These are phyloP conservation scores for Tipula confusa DNA, from an alignment of 2,888 invertebrate species.

Conservation along the genomic window DNA sequence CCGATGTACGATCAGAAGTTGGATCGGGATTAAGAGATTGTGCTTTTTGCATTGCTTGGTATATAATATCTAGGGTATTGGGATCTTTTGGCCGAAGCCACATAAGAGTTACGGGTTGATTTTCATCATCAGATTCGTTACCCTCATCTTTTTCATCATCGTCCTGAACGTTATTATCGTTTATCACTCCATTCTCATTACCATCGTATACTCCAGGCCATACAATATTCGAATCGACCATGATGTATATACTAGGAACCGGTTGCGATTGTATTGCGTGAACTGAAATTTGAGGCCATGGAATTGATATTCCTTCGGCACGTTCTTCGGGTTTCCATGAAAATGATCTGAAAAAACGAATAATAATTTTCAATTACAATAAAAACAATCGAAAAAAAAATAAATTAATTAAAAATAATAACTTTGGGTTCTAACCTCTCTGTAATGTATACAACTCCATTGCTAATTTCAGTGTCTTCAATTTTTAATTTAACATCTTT, in stretches of 20 bases:
- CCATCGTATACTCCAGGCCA: constrained; percentile 45
- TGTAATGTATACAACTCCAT: constrained; percentile 45
- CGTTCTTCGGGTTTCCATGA: constrained; percentile 45
- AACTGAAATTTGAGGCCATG: constrained; percentile 47
- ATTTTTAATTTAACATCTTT: constrained; percentile 45
- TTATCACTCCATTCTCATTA: constrained; percentile 3
- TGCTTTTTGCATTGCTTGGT: constrained; percentile 66
- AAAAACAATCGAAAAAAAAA: background rate
- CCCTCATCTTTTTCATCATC: constrained; percentile 29
- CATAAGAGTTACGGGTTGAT: background rate
- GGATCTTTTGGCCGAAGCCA: constrained; percentile 28
- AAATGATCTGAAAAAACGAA: constrained; percentile 41
- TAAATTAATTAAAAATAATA: background rate
- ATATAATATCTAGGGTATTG: background rate
- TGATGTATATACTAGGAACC: constrained; percentile 34
- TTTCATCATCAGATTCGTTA: background rate
- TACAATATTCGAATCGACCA: constrained; percentile 45
- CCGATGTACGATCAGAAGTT: constrained; percentile 52
- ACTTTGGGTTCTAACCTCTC: constrained; percentile 42
- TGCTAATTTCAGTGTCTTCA: constrained; percentile 42
- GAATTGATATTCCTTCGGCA: constrained; percentile 45
- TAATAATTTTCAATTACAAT: background rate
- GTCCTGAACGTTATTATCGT: background rate
- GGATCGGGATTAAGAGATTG: constrained; percentile 79
- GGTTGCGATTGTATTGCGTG: constrained; percentile 43